phyloP scores from a whole-genome alignment of 1,140 invertebrate species.

The Teleogryllus occipitalis region DNA sequence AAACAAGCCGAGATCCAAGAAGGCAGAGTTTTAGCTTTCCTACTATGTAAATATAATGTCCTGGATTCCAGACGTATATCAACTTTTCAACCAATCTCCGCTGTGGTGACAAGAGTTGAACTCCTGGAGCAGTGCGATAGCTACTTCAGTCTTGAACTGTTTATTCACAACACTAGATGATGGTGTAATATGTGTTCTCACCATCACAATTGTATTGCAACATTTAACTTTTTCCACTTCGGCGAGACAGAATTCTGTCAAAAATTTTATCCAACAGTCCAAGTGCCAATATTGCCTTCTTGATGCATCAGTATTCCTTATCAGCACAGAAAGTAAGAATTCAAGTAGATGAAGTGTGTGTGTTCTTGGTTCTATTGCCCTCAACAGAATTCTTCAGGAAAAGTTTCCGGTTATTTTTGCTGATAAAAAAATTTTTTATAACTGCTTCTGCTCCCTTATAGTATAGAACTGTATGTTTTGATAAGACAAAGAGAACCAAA shows the following conservation, averaged over 20 bases:
- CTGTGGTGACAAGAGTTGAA: not conserved
- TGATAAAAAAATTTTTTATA: slow-evolving; percentile 17
- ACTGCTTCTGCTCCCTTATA: slow-evolving; percentile 10
- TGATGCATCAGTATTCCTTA: slow-evolving; percentile 10
- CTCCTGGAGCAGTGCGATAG: not conserved
- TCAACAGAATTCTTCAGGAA: not conserved
- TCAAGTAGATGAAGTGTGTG: slow-evolving; percentile 9
- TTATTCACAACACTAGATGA: not conserved
- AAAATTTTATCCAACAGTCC: slow-evolving; percentile 19
- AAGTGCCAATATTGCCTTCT: slow-evolving; percentile 22
- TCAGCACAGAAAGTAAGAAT: slow-evolving; percentile 9
- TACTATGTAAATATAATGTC: not conserved
- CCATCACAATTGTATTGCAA: not conserved
- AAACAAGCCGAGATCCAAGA: not conserved
- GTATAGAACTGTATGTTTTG: slow-evolving; percentile 11
- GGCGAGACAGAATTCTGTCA: not conserved
- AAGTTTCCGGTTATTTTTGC: slow-evolving; percentile 16
- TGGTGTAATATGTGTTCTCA: not conserved
- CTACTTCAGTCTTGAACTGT: not conserved
- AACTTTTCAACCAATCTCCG: not conserved
- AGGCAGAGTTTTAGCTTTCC: not conserved
- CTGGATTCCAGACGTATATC: slow-evolving; percentile 3
- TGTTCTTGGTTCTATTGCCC: slow-evolving; percentile 6
- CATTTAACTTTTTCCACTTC: not conserved
- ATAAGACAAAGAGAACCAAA: slow-evolving; percentile 11